Base-by-base conservation (phyloP, 1,140 invertebrate species). In the Frieseomelitta varia region DNA sequence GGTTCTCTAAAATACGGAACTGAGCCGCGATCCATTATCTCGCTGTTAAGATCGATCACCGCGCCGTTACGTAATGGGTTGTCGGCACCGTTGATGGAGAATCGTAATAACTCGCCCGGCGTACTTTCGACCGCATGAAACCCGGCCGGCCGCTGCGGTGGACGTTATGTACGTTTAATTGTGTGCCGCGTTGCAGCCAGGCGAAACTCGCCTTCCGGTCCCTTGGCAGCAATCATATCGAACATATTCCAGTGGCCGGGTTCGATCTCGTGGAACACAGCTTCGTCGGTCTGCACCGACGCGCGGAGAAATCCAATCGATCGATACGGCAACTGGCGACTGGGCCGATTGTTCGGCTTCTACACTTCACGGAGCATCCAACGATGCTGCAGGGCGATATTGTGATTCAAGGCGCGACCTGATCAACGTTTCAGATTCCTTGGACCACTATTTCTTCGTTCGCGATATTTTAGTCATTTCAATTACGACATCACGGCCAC, bases 31-130 rank as follows among this genome's bases (percentile, higher is more conserved):
- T 84, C 87, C 74, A 89, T 86, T 88, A 85, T 89, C 77, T 77
- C 85, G 72, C 87, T 61, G 88, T 89, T 88, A 85, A 88, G 78
- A 86, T 71, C 87, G 88, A 89, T 89, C 88, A 84, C 77, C 87
- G 81, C n/a, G 69, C 30, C 58, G 74, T 89, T 89, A 89, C 74
- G 77, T 89, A 89, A 89, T 84, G 81, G 79, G 53, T 84, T 77
- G 80, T 88, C 79, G 87, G 87, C 72, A 88, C 87, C 87, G 87
- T 83, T 82, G 85, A 89, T 86, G 88, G 65, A 87, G 78, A 84
- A 74, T 82, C 87, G 84, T 82, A 84, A 89, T 89, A 89, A 89
- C 81, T 89, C 77, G 80, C 73, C 73, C 69, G 77, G 77, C 73
- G 68, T 84, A 69, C 80, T 88, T 81, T 83, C 79, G 71, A 80